These are phyloP conservation scores for Mormyrus hasselquistii DNA, from an alignment of 2,797 vertebrate genomes.

Conservation along the genomic window DNA sequence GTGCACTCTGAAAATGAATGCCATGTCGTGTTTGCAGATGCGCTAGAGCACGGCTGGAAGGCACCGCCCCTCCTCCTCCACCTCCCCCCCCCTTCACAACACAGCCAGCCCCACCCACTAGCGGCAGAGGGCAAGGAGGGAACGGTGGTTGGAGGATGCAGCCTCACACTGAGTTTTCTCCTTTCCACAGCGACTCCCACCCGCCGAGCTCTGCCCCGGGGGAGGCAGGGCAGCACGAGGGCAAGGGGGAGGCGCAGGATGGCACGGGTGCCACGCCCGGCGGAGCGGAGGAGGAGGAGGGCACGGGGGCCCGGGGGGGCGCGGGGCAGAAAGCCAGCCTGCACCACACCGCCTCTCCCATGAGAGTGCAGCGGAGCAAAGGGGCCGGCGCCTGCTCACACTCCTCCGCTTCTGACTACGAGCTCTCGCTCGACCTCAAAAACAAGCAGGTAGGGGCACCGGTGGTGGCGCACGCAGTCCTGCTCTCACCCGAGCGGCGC, in stretches of 20 bases:
- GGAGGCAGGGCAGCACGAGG: slow-evolving; percentile 25
- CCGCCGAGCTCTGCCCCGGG: slow-evolving; percentile 27
- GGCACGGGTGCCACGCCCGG: slow-evolving; percentile 35
- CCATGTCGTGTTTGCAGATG: slow-evolving; percentile 26
- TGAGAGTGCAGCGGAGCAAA: slow-evolving; percentile 63
- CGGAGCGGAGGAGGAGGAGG: slow-evolving; percentile 24
- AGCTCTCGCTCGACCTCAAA: slow-evolving; percentile 82
- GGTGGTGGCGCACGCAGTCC: slow-evolving; percentile 28
- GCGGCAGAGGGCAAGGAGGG: slow-evolving; percentile 1
- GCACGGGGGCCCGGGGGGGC: slow-evolving; percentile 46
- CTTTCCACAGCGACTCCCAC: slow-evolving; percentile 30
- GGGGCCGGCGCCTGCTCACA: slow-evolving; percentile 67
- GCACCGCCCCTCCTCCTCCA: not conserved
- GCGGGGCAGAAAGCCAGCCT: slow-evolving; percentile 61
- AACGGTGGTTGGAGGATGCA: slow-evolving; percentile 13
- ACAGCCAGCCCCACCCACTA: not conserved
- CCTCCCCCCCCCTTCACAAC: not conserved
- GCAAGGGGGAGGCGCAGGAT: slow-evolving; percentile 27
- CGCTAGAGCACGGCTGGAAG: not conserved
- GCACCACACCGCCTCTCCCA: slow-evolving; percentile 63
- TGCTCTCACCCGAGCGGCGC: slow-evolving; percentile 37
- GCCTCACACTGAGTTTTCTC: slow-evolving; percentile 34
- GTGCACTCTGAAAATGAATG: slow-evolving; percentile 22
- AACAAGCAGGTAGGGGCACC: slow-evolving; percentile 69
- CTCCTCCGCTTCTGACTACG: slow-evolving; percentile 68